phyloP scores from a whole-genome alignment of 2,888 invertebrate species.

The Drosophila neonasuta region DNA sequence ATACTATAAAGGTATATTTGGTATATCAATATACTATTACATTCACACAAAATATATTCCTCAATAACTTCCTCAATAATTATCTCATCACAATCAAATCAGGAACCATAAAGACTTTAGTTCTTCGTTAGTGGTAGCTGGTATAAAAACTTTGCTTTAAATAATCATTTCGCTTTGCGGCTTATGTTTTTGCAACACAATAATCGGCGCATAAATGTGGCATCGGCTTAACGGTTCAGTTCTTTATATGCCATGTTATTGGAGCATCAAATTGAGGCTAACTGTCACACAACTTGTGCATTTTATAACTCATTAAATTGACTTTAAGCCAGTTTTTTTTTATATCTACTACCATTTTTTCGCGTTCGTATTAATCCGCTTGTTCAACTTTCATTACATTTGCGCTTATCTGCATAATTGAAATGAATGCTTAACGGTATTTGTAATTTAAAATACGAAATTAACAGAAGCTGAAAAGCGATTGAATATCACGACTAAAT shows the following conservation, averaged over 20 bases:
- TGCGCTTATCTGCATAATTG: conserved; percentile 77
- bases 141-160: no score
- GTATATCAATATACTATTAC: no score
- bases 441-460: conserved; percentile 56
- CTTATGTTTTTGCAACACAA: neutral
- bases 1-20: no score
- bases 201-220: neutral
- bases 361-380: conserved; percentile 61
- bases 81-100: no score
- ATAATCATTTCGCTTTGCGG: neutral
- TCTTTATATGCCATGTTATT: conserved; percentile 23
- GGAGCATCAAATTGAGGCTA: conserved; percentile 49
- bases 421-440: conserved; percentile 70
- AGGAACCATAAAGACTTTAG: no score
- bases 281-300: conserved; percentile 45
- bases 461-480: conserved; percentile 1
- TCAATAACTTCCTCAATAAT: no score
- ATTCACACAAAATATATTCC: no score
- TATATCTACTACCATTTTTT: no score
- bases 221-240: conserved; percentile 30
- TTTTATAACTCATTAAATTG: conserved; percentile 68
- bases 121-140: accelerated
- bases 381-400: conserved; percentile 78
- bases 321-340: conserved; percentile 63
- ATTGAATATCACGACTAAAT: neutral